Conservation (phyloP, 2,797 vertebrate genomes). For the Notolabrus celidotus region DNA sequence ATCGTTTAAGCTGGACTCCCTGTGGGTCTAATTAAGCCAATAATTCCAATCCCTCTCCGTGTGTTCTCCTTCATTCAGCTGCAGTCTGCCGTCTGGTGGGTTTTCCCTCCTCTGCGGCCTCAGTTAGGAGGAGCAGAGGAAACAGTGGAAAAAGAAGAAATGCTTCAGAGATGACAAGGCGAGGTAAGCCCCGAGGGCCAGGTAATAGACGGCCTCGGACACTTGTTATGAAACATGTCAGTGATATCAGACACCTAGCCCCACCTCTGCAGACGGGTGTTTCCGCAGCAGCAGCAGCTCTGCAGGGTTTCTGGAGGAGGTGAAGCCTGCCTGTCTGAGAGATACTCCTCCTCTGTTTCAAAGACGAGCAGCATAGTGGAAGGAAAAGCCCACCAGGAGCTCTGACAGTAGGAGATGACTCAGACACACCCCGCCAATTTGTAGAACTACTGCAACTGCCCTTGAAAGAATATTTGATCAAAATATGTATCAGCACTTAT, state of each 20-base stretch:
- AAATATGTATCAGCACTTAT: constrained; percentile 81
- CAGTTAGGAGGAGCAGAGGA: constrained; percentile 30
- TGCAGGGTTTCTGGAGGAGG: constrained; percentile 28
- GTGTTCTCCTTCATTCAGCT: constrained; percentile 46
- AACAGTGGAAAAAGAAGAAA: constrained; percentile 17
- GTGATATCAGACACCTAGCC: constrained; percentile 25
- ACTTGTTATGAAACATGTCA: constrained; percentile 58
- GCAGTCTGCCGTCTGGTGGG: constrained; percentile 44
- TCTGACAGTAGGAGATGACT: background rate
- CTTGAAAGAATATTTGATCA: constrained; percentile 61
- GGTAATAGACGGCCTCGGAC: constrained; percentile 49
- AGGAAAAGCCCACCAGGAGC: constrained; percentile 25
- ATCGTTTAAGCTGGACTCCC: constrained; percentile 69
- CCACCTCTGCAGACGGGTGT: constrained; percentile 28
- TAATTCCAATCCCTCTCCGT: constrained; percentile 55
- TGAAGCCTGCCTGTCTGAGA: constrained; percentile 14
- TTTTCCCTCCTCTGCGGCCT: constrained; percentile 28
- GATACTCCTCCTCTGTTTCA: constrained; percentile 36
- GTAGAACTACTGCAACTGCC: constrained; percentile 50
- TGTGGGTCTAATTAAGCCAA: constrained; percentile 75
- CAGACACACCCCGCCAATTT: constrained; percentile 15
- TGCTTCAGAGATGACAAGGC: constrained; percentile 37
- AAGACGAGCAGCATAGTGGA: constrained; percentile 34
- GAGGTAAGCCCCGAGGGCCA: constrained; percentile 18
- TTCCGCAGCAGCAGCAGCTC: constrained; percentile 29